phyloP scores from a whole-genome alignment of 2,888 invertebrate genomes.

The Hybos culiciformis region DNA sequence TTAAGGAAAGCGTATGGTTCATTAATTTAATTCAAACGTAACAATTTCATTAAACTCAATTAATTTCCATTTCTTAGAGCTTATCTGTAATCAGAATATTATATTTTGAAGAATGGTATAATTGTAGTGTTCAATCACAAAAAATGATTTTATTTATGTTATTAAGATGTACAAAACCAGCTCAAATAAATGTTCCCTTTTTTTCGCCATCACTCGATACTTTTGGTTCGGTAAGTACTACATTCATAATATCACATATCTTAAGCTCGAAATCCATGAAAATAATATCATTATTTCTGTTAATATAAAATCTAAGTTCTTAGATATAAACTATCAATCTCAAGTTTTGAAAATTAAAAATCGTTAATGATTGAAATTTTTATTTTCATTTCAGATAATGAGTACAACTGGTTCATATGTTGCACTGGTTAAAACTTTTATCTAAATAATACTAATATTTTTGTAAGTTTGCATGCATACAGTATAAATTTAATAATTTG shows the following conservation, averaged over 20 bases:
- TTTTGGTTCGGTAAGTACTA: conserved; percentile 22
- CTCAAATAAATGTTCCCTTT: conserved; percentile 28
- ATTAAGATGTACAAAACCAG: conserved; percentile 26
- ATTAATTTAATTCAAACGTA: not conserved
- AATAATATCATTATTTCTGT: too few relatives aligned
- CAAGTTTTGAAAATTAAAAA: too few relatives aligned
- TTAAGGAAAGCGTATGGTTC: conserved; percentile 22
- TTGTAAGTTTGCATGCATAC: not conserved
- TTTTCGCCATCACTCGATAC: conserved; percentile 29
- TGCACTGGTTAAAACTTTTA: not conserved
- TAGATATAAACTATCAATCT: too few relatives aligned
- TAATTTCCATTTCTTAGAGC: conserved; percentile 20
- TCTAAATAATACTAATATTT: not conserved
- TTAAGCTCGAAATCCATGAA: too few relatives aligned
- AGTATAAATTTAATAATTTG: too few relatives aligned
- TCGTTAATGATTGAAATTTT: not conserved
- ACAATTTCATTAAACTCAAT: not conserved
- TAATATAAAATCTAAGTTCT: too few relatives aligned
- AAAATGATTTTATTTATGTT: conserved; percentile 32
- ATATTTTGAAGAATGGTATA: conserved; percentile 31
- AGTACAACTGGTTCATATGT: not conserved
- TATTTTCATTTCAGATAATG: not conserved
- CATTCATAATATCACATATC: not conserved
- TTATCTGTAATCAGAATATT: conserved; percentile 20
- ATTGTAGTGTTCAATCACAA: conserved; percentile 28